A percentile compares a stretch with the other conserved stretches of the same genome.
These are phyloP conservation scores for Chlorospingus flavigularis DNA, from an alignment of 2,797 vertebrate species.

Conservation along the genomic window DNA sequence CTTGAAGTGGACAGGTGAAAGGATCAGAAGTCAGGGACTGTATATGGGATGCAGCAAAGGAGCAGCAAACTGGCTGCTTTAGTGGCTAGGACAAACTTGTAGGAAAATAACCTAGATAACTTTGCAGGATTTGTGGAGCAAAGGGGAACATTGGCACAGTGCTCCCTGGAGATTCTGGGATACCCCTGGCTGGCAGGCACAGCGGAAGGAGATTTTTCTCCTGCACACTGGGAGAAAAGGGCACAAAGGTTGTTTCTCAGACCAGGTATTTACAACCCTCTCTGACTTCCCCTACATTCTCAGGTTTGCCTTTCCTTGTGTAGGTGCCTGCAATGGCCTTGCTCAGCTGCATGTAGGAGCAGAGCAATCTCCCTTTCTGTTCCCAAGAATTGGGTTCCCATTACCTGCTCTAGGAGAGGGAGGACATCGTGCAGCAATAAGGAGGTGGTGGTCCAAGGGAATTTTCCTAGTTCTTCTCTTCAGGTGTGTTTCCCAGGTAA, in stretches of 20 bases:
- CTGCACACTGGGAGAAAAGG: neutral
- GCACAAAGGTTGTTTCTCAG: neutral
- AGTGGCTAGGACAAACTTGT: neutral
- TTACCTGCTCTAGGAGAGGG: neutral
- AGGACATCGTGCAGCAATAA: neutral
- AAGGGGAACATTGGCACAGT: neutral
- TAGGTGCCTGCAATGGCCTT: neutral
- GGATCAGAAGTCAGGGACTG: neutral
- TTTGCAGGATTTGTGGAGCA: neutral
- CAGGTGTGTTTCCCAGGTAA: neutral
- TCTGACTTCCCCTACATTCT: rapidly evolving
- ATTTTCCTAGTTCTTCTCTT: neutral
- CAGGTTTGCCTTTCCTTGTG: neutral
- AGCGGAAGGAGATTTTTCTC: neutral
- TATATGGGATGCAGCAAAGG: neutral
- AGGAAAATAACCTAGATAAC: neutral
- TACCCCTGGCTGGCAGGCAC: neutral
- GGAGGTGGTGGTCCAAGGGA: neutral
- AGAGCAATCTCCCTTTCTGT: neutral
- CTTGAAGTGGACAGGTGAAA: neutral
- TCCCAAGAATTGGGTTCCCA: neutral
- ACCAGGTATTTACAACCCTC: neutral
- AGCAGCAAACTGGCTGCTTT: neutral
- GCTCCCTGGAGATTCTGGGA: neutral
- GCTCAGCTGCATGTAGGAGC: neutral